A percentile compares a stretch with the other conserved stretches of the same genome.
These are phyloP conservation scores for Sitta europaea DNA, from an alignment of 2,113 vertebrate species.

Conservation along the genomic window DNA sequence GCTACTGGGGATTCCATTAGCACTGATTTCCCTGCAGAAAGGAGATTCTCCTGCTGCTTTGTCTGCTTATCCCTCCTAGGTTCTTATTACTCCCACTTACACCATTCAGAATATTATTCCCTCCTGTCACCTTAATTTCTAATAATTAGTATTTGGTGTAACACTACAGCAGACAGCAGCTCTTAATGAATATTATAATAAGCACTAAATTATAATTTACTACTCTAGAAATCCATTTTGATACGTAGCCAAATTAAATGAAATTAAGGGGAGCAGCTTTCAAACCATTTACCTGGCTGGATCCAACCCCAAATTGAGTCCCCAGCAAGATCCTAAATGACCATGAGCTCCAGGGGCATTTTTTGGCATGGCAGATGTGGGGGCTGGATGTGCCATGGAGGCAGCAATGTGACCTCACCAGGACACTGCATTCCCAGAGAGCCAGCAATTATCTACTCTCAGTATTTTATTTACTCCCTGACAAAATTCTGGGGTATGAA, in stretches of 20 bases:
- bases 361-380: accelerated
- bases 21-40: not conserved
- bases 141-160: slow-evolving; percentile 21
- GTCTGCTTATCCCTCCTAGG: not conserved
- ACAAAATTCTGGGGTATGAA: not conserved
- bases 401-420: accelerated
- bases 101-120: not conserved
- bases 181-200: slow-evolving; percentile 14
- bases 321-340: not conserved
- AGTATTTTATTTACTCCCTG: not conserved
- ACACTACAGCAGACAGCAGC: not conserved
- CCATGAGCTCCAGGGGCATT: not conserved
- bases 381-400: accelerated
- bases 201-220: slow-evolving; percentile 15
- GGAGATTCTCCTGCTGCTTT: not conserved
- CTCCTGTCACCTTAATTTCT: slow-evolving; percentile 17
- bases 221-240: not conserved
- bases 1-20: not conserved
- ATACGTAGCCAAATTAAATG: not conserved
- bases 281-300: not conserved
- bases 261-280: not conserved
- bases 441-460: not conserved
- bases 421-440: accelerated
- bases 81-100: not conserved
- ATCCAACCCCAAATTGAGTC: not conserved